phyloP scores from a whole-genome alignment of 2,113 vertebrate genomes.

The Hepsetus odoe region DNA sequence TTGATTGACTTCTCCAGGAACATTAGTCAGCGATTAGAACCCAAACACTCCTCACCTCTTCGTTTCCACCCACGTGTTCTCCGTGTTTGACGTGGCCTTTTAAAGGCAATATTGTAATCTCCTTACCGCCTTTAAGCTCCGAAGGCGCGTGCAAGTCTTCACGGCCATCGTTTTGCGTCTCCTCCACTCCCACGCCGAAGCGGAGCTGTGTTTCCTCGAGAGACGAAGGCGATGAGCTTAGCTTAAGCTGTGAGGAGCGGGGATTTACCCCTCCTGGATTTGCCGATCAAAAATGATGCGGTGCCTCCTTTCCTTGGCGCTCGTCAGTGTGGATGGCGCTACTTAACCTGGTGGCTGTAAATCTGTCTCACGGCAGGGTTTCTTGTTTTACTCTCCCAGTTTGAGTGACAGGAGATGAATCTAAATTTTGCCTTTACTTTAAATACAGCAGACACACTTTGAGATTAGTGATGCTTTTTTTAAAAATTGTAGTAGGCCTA shows the following conservation, averaged over 20 bases:
- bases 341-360: slow-evolving; percentile 36
- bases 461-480: slow-evolving; percentile 30
- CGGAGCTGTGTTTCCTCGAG: slow-evolving; percentile 39
- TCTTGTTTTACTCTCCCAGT: background rate
- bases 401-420: slow-evolving; percentile 22
- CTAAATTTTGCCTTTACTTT: slow-evolving; percentile 11
- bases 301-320: background rate
- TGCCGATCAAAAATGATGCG: background rate
- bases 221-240: slow-evolving; percentile 52
- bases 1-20: background rate
- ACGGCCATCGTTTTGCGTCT: slow-evolving; percentile 37
- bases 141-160: slow-evolving; percentile 24
- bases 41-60: slow-evolving; percentile 12
- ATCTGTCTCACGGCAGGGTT: slow-evolving; percentile 12
- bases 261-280: slow-evolving; percentile 48
- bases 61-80: slow-evolving; percentile 11
- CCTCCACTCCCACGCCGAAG: slow-evolving; percentile 36
- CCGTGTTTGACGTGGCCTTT: slow-evolving; percentile 30
- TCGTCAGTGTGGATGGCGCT: slow-evolving; percentile 2
- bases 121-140: slow-evolving; percentile 52
- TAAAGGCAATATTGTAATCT: slow-evolving; percentile 55
- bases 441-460: background rate
- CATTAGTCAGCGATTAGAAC: background rate
- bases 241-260: slow-evolving; percentile 47
- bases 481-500: slow-evolving; percentile 32